Conservation (phyloP, 2,113 vertebrate genomes). For the Astur gentilis region DNA sequence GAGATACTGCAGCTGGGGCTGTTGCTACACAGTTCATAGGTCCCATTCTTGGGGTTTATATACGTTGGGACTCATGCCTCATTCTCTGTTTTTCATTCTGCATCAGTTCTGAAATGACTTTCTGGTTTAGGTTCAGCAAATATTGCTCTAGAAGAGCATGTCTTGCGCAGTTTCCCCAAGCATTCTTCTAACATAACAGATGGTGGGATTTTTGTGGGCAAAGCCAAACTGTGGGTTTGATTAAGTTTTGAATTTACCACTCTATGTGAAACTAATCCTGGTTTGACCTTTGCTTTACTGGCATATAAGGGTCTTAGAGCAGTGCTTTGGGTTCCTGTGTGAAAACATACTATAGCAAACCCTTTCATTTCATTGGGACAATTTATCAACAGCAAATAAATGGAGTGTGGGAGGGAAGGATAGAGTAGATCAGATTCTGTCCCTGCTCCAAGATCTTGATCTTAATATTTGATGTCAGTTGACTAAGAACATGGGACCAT, state of each 20-base stretch:
- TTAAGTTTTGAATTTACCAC: not conserved
- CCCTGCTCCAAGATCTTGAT: not conserved
- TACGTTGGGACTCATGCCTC: rapidly evolving
- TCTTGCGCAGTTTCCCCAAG: not conserved
- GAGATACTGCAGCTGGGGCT: not conserved
- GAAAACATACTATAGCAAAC: not conserved
- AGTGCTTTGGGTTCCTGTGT: not conserved
- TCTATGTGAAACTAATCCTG: not conserved
- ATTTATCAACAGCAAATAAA: not conserved
- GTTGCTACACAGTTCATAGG: not conserved
- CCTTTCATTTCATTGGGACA: not conserved
- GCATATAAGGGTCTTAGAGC: not conserved
- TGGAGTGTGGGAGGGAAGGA: not conserved
- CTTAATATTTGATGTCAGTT: not conserved
- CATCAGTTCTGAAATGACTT: not conserved
- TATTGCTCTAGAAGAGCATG: not conserved
- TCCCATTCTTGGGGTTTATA: not conserved
- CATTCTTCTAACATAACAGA: not conserved
- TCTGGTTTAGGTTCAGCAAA: not conserved
- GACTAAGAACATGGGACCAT: not conserved
- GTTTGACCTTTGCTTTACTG: not conserved
- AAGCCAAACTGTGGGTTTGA: not conserved
- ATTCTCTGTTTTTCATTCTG: not conserved
- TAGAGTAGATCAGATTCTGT: not conserved
- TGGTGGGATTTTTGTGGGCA: not conserved